Base-by-base conservation (phyloP, 2,797 vertebrate species). In the Gobionotothen gibberifrons region DNA sequence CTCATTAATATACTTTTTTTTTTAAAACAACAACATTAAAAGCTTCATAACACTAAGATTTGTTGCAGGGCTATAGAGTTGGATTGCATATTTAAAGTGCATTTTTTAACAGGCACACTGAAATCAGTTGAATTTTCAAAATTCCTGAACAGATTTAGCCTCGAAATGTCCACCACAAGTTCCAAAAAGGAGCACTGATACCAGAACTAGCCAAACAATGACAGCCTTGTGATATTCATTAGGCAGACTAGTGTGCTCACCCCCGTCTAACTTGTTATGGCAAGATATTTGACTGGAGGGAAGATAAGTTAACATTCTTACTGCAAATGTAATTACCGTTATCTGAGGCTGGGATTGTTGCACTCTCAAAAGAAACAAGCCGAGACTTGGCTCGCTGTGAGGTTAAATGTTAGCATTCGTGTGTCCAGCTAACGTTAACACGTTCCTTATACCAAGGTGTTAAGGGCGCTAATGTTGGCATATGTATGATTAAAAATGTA, bases 391-490 rank as follows among this genome's bases (percentile, higher is more conserved):
- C 40, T 46, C 12, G 13, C 15, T 29, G 19, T 36, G 1, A 36
- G 8, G 5, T 48, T 62, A 14, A 22, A 36, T 3, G 49, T 62
- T 86, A 86, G 78, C 82, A 60, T 32, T 62, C 52, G 4, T 17
- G 67, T 14, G 19, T 40, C 19, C 22, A 16, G 73, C 82, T 81
- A 79, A 46, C 57, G 53, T 58, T 22, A 9, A 36, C 60, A 69
- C 59, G 49, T 26, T 39, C 15, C 55, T 4, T 9, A 36, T 79
- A 60, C n/a, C 48, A 58, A 14, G n/a, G 58, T 76, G 73, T 66
- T 57, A 19, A 36, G 16, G 39, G 46, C 32, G 86, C 86, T 85
- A 83, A 79, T 49, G 78, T 74, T 85, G 82, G 84, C 88, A 74
- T 81, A 15, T 64, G 51, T n/a, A 14, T 69, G 40, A 72, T 68